Percentiles rank a stretch among this genome's conserved stretches.
phyloP scores from a whole-genome alignment of 2,113 vertebrate genomes.

The Labrus mixtus region DNA sequence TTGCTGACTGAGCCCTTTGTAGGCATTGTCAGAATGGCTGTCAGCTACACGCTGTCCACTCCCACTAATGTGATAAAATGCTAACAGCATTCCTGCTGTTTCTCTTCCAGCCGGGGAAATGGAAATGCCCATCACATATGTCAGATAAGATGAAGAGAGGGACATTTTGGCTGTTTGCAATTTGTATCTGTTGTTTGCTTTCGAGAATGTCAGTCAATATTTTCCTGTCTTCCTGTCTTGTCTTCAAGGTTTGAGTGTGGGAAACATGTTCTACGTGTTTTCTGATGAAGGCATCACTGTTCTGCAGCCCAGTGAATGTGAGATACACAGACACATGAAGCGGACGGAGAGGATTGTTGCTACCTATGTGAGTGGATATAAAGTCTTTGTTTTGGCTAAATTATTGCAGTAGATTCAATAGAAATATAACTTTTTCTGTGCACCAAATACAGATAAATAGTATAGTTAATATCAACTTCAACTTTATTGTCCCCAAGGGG shows the following conservation, averaged over 20 bases:
- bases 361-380: conserved; percentile 87
- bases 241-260: conserved; percentile 91
- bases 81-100: conserved; percentile 8
- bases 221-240: conserved; percentile 50
- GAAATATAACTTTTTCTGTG: too few species aligned
- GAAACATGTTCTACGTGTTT: conserved; percentile 97
- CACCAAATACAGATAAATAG: too few species aligned
- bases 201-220: background rate
- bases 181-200: conserved; percentile 7
- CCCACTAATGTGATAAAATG: conserved; percentile 17
- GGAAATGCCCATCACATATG: conserved; percentile 48
- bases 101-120: conserved; percentile 29
- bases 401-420: too few species aligned
- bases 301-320: conserved; percentile 92
- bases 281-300: conserved; percentile 91
- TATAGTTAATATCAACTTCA: too few species aligned
- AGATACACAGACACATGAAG: conserved; percentile 91
- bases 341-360: conserved; percentile 90
- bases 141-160: conserved; percentile 18
- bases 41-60: conserved; percentile 32
- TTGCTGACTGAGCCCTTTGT: conserved; percentile 55
- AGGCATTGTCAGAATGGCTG: conserved; percentile 40
- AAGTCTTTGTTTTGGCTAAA: background rate
- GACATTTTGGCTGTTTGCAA: conserved; percentile 13
- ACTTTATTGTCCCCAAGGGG: too few species aligned